Percentiles rank a stretch among this genome's conserved stretches.
Conservation (phyloP, 1,140 invertebrate species). For the Drosophila grimshawi region DNA sequence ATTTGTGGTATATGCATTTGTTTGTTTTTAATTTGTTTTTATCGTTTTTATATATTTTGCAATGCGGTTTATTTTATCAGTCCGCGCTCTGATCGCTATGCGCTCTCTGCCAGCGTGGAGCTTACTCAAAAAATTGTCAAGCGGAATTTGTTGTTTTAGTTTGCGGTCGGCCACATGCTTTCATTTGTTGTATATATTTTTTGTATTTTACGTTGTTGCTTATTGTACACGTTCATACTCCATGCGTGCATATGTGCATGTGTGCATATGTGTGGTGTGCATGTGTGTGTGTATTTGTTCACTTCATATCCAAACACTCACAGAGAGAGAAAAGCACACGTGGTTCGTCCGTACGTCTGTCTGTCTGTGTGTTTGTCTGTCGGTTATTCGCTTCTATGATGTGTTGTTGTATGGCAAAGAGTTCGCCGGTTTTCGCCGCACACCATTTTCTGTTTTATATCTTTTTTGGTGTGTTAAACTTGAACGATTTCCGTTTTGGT, state of each 20-base stretch:
- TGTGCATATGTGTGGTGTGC: background rate
- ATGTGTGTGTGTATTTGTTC: background rate
- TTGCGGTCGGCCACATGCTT: slow-evolving; percentile 61
- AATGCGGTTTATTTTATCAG: slow-evolving; percentile 51
- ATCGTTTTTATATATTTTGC: slow-evolving; percentile 10
- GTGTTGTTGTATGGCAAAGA: slow-evolving; percentile 2
- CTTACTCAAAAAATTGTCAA: slow-evolving; percentile 42
- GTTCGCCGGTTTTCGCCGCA: slow-evolving; percentile 4
- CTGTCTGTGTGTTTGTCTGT: background rate
- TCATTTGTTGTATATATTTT: slow-evolving; percentile 46
- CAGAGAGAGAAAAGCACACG: slow-evolving; percentile 38
- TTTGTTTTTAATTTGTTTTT: slow-evolving; percentile 32
- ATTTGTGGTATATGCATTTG: too few species aligned
- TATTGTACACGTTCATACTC: slow-evolving; percentile 21
- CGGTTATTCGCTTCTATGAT: background rate
- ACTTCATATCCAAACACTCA: background rate
- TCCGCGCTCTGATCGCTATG: slow-evolving; percentile 3
- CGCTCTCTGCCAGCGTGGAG: slow-evolving; percentile 60
- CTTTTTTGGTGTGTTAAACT: background rate
- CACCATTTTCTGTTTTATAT: background rate
- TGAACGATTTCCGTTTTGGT: slow-evolving; percentile 13
- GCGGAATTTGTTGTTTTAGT: slow-evolving; percentile 57
- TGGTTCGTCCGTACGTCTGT: slow-evolving; percentile 4
- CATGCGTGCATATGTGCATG: background rate
- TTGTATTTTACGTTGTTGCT: slow-evolving; percentile 31